Base-by-base conservation (phyloP, 2,113 vertebrate genomes). In the Zapornia atra region DNA sequence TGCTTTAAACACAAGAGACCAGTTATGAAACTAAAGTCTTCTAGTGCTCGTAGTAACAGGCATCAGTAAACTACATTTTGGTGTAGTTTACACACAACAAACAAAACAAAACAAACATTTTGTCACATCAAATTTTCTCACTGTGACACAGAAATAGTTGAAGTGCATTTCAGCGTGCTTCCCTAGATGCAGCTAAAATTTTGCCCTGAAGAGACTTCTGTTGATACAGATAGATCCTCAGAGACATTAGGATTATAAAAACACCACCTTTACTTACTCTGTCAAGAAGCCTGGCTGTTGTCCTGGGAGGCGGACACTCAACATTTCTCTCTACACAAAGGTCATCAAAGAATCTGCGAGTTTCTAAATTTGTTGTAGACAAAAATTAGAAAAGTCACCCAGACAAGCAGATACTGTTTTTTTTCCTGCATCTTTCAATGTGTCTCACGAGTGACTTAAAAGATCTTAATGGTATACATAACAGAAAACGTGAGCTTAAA, bases 201-300 rank as follows among this genome's bases (percentile, higher is more conserved):
- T 26, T 68, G 56, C 38, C 81, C 64, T n/a, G 9, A 73, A 90
- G 38, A 66, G 20, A 61, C 21, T 82, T 77, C 31, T 66, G 5
- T 33, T 48, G 18, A 73, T 40, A 88, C 22, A 57, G 25, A 9
- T 10, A 76, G 25, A 82, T 34, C 42, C 26, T 59, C 60, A 70
- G 40, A 90, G 28, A 79, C 20, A 40, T 29, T 7, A 65, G 24
- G 24, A 48, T 82, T 68, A 86, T 9, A 40, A 59, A 85, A 78
- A 16, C 4, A 64, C 10, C 48, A 34, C 2, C 33, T 90, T 75
- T 38, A 82, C 97, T 96, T 85, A 99, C 99, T 98, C 99, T 99
- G 96, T 99, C 99, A 34, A 99, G 99, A 56, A 99, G 99, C 59
- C 99, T 98, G 72, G 99, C 99, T 11, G 99, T 99, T 80, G 99